Base-by-base conservation (phyloP, 2,888 invertebrate genomes). In the Pseudolycoriella hygida region DNA sequence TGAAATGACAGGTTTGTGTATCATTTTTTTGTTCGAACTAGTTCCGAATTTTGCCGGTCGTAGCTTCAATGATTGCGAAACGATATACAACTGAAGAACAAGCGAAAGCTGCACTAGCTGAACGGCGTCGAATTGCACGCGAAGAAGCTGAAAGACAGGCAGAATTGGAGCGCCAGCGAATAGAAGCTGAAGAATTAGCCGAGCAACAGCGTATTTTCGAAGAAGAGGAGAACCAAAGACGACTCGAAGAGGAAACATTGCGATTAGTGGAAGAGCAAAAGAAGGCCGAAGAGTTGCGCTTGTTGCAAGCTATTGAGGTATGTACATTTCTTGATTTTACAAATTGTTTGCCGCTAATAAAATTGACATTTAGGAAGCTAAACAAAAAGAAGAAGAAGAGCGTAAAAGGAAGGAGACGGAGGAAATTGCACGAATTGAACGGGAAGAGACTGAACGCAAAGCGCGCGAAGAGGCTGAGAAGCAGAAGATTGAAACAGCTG, bases 61-160 rank as follows among this genome's bases (percentile, higher is more conserved):
- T 69, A 53, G 74, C 79, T 41, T 79, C 79, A 31, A 75, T 79
- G 72, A 75, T 74, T 48, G 72, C 73, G 11, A 78, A 74, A 60
- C 70, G 78, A 53, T 87, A 89, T 53, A 86, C 82, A 10, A 89
- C 89, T 2, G 90, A 89, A 66, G 90, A 88, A 62, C 80, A 92
- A 61, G 93, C 93, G 8, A 93, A 92, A 66, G 90, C 90, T 15
- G 92, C 90, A 46, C 68, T 94, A 46, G 92, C 93, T 1, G 93
- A 93, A 68, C 73, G 88, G 49, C 70, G 93, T 52, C 73, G 89
- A 47, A 69, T 87, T 48, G 92, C 90, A 11, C 67, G 93, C 15
- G 93, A 92, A 67, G 90, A 92, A 62, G 84, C 90, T 11, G 93
- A 94, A 69, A 67, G 80, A 48, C 87, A 88, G 64, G 90, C 90